A percentile compares a stretch with the other conserved stretches of the same genome.
Evolutionary conservation across 2,888 invertebrate species (phyloP).

Genomic region (Tipula helvola): DNA sequence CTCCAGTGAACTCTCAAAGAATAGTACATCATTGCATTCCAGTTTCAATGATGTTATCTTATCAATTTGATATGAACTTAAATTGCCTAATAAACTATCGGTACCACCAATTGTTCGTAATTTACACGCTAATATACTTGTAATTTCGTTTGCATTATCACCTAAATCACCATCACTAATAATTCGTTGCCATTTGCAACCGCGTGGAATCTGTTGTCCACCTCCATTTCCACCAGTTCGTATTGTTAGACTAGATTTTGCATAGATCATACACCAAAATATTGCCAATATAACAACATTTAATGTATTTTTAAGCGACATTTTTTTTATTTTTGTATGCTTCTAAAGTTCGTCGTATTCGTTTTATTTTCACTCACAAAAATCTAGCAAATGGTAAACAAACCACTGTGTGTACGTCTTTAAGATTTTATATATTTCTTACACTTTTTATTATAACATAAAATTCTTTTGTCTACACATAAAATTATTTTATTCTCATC

Average conservation of each 20-base stretch:
- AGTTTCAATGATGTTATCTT: conserved; percentile 53
- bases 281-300: not conserved
- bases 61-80: conserved; percentile 55
- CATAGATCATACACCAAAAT: not conserved
- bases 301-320: not conserved
- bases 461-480: conserved; percentile 4
- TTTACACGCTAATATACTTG: conserved; percentile 51
- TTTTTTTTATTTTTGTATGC: not conserved
- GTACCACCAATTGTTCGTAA: conserved; percentile 59
- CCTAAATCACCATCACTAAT: conserved; percentile 14
- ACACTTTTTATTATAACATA: conserved; percentile 8
- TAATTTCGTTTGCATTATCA: conserved; percentile 35
- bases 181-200: conserved; percentile 60
- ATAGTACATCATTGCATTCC: conserved; percentile 61
- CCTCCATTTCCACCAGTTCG: not conserved
- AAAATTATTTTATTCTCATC: conserved; percentile 4
- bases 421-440: not conserved
- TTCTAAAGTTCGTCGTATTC: not conserved
- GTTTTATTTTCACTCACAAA: not conserved
- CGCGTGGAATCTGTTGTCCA: conserved; percentile 44
- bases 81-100: conserved; percentile 53
- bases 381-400: not conserved
- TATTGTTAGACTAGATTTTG: not conserved
- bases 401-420: not conserved
- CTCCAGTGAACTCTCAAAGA: conserved; percentile 57